phyloP scores from a whole-genome alignment of 2,888 invertebrate genomes.

The Platycnemis pennipes region DNA sequence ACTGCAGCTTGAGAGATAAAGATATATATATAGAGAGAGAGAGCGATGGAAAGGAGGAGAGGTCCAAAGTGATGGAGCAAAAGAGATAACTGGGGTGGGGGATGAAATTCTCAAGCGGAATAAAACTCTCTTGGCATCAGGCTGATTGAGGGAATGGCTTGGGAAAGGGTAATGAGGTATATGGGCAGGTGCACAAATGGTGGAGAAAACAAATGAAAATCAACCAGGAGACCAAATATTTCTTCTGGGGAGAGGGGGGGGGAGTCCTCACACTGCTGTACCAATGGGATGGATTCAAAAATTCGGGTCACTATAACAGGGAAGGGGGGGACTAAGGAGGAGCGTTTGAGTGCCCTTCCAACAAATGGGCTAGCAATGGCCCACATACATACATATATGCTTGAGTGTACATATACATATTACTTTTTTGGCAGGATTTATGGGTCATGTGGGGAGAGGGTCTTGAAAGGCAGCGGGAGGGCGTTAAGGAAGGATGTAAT shows the following conservation, averaged over 20 bases:
- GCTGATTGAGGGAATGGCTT: background rate
- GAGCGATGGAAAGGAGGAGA: background rate
- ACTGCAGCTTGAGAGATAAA: background rate
- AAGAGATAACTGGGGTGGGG: background rate
- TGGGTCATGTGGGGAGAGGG: background rate
- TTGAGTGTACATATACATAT: background rate
- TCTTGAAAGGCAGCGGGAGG: background rate
- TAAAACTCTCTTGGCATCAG: background rate
- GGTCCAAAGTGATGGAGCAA: background rate
- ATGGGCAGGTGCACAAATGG: background rate
- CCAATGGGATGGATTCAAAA: background rate
- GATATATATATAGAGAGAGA: background rate
- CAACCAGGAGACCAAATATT: background rate
- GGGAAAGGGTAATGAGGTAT: background rate
- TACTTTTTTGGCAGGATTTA: background rate
- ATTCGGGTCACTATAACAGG: background rate
- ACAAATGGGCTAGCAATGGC: background rate
- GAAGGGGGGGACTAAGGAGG: background rate
- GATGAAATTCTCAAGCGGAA: background rate
- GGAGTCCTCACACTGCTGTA: background rate
- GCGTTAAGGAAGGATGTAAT: background rate
- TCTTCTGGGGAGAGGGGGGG: background rate
- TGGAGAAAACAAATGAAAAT: background rate
- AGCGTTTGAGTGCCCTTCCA: background rate
- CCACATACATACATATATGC: conserved; percentile 24